Conservation (phyloP, 2,113 vertebrate species). For the Calidris pygmaea region DNA sequence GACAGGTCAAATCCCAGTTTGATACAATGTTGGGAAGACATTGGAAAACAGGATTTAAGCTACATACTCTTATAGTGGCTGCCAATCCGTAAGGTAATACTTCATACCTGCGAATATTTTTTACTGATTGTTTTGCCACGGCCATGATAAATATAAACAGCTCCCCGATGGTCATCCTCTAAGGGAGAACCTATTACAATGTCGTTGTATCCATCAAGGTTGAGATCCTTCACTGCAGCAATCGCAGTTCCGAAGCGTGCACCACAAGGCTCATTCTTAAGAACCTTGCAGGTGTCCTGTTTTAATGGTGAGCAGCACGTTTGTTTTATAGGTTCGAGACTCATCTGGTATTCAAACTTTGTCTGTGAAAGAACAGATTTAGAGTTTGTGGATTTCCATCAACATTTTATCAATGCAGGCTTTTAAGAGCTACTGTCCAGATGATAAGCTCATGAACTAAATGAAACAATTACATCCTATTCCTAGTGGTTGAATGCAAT, state of each 20-base stretch:
- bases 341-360: conserved; percentile 85
- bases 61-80: not conserved
- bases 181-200: conserved; percentile 88
- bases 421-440: not conserved
- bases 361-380: conserved; percentile 68
- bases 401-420: not conserved
- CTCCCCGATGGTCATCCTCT: conserved; percentile 88
- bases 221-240: conserved; percentile 85
- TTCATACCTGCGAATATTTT: conserved; percentile 85
- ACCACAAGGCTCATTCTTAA: conserved; percentile 86
- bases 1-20: not conserved
- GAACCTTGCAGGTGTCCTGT: conserved; percentile 71
- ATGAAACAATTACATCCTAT: not conserved
- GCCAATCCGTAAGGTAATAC: not conserved
- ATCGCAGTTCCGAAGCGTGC: conserved; percentile 90
- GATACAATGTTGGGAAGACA: not conserved
- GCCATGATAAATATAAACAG: conserved; percentile 91
- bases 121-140: conserved; percentile 76
- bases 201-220: conserved; percentile 87
- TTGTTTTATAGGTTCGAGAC: conserved; percentile 88
- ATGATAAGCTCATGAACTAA: not conserved
- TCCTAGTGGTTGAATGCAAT: not conserved
- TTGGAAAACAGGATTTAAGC: not conserved
- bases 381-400: not conserved
- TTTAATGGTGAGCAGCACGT: conserved; percentile 81